phyloP scores from a whole-genome alignment of 2,888 invertebrate species.

The Seira sanloemensis region DNA sequence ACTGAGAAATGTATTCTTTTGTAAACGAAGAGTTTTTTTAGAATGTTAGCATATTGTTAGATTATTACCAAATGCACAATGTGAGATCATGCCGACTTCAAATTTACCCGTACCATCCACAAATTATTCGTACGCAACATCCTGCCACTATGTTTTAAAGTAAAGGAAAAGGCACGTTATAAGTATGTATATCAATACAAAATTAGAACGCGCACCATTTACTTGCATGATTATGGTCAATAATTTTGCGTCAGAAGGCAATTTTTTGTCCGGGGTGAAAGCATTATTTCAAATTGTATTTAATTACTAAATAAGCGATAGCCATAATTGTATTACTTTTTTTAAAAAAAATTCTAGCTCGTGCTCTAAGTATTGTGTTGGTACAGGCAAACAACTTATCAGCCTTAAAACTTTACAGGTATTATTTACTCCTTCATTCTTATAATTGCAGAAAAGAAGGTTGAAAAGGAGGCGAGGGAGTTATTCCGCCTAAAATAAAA shows the following conservation, averaged over 20 bases:
- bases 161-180: background rate
- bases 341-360: background rate
- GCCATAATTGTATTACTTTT: background rate
- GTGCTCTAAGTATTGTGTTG: too few relatives aligned
- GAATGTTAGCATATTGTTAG: conserved; percentile 6
- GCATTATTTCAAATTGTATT: background rate
- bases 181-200: background rate
- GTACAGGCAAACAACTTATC: background rate
- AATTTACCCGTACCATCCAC: background rate
- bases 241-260: too few relatives aligned
- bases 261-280: background rate
- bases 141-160: background rate
- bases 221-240: background rate
- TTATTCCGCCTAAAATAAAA: conserved; percentile 42
- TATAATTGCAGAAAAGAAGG: background rate
- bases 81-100: background rate
- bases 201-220: background rate
- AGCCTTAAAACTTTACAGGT: too few relatives aligned
- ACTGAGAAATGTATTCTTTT: background rate
- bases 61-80: background rate
- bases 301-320: background rate
- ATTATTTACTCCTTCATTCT: too few relatives aligned
- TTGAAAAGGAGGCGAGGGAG: conserved; percentile 4
- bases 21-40: background rate
- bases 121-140: background rate